These are phyloP conservation scores for Ondatra zibethicus DNA, from an alignment of 2,113 vertebrate genomes.

Conservation along the genomic window DNA sequence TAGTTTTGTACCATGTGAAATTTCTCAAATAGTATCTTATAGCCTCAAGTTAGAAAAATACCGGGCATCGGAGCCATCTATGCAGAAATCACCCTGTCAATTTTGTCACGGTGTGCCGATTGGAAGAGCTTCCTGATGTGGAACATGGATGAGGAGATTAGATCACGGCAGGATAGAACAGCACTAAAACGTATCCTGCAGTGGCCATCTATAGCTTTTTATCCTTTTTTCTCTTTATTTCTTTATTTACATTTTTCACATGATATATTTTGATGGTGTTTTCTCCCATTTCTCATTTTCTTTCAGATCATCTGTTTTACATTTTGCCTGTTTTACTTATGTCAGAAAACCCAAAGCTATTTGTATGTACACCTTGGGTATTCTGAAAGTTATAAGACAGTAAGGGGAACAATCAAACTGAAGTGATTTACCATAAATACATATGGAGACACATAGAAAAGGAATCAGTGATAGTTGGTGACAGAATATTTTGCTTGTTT, in stretches of 20 bases:
- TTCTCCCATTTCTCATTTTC: not conserved
- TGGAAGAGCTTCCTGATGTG: not conserved
- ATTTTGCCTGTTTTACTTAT: too few species aligned
- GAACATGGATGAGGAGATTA: not conserved
- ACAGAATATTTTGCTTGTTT: not conserved
- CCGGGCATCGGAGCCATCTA: fast-evolving
- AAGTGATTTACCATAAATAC: not conserved
- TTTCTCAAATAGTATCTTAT: not conserved
- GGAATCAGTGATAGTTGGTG: not conserved
- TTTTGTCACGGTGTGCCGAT: too few species aligned
- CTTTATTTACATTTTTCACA: not conserved
- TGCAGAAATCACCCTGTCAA: not conserved
- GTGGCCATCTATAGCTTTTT: not conserved
- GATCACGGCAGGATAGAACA: too few species aligned
- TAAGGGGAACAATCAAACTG: not conserved
- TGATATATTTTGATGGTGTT: not conserved
- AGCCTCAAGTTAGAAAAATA: not conserved
- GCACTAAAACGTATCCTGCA: not conserved
- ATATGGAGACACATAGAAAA: not conserved
- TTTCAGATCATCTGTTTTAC: not conserved
- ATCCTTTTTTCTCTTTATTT: not conserved
- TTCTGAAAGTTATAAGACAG: not conserved
- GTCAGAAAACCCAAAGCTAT: not conserved
- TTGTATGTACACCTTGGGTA: not conserved
- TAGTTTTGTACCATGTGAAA: not conserved